Evolutionary conservation across 2,888 invertebrate species (phyloP).

Genomic region (Polydrusus cervinus): DNA sequence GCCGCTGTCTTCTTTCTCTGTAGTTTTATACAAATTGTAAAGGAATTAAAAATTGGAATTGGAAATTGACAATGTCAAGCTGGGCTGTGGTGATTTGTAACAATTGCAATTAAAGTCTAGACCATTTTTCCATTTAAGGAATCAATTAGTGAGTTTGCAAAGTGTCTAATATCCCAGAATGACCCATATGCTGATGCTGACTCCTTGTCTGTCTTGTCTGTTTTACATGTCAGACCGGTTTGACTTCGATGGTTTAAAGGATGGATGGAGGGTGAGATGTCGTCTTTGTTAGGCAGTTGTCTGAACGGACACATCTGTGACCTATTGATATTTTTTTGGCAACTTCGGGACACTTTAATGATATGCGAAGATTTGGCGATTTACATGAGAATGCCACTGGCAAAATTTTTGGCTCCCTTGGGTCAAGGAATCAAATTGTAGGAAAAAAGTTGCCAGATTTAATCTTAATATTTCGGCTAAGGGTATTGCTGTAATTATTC

Average conservation of each 20-base stretch:
- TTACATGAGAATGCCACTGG: slow-evolving; percentile 33
- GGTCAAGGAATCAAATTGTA: slow-evolving; percentile 4
- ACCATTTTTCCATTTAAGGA: too few relatives aligned
- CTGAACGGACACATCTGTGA: slow-evolving; percentile 36
- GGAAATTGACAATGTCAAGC: too few relatives aligned
- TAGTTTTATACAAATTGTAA: too few relatives aligned
- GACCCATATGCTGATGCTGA: background rate
- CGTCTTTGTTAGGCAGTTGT: slow-evolving; percentile 28
- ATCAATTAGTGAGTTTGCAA: too few relatives aligned
- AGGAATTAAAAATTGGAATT: too few relatives aligned
- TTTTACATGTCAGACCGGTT: slow-evolving; percentile 55
- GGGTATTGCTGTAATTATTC: too few relatives aligned
- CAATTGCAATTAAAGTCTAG: too few relatives aligned
- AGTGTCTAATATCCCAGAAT: too few relatives aligned
- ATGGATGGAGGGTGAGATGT: slow-evolving; percentile 35
- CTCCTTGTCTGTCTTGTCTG: slow-evolving; percentile 36
- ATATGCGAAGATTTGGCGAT: slow-evolving; percentile 31
- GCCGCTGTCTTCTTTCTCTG: too few relatives aligned
- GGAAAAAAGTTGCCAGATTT: background rate
- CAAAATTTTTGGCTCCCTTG: slow-evolving; percentile 13
- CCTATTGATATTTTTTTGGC: slow-evolving; percentile 30
- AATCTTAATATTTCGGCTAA: background rate
- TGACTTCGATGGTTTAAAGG: slow-evolving; percentile 41
- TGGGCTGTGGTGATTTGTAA: too few relatives aligned
- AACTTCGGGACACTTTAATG: slow-evolving; percentile 27